These are phyloP conservation scores for Dromaius novaehollandiae DNA, from an alignment of 2,113 vertebrate species.

Conservation along the genomic window DNA sequence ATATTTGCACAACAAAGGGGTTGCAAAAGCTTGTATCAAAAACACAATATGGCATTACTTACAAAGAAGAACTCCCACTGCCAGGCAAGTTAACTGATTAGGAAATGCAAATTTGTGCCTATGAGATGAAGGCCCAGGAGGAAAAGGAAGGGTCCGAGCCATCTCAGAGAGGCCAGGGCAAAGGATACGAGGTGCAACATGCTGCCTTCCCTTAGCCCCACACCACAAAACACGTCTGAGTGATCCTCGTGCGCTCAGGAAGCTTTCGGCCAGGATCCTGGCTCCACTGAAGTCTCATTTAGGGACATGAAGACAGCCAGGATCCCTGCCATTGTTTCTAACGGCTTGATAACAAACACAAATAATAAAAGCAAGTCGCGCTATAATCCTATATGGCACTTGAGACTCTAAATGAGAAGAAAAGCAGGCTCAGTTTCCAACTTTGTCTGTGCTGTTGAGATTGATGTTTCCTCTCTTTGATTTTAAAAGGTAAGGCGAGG, in stretches of 20 bases:
- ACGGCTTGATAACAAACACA: neutral
- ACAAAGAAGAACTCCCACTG: neutral
- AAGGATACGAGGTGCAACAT: fast-evolving
- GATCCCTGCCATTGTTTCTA: neutral
- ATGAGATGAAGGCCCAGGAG: neutral
- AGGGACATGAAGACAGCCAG: neutral
- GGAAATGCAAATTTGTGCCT: neutral
- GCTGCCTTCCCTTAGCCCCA: neutral
- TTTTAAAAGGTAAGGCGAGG: neutral
- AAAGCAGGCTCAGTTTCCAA: neutral
- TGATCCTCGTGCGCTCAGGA: fast-evolving
- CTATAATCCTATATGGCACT: neutral
- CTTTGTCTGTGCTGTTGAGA: neutral
- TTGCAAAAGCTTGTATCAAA: neutral
- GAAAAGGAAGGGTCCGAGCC: neutral
- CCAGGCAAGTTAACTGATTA: neutral
- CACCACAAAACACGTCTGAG: fast-evolving
- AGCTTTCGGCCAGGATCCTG: neutral
- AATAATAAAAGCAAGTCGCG: neutral
- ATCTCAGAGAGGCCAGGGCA: neutral
- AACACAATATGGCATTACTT: neutral
- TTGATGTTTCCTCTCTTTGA: neutral
- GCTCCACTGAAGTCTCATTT: neutral
- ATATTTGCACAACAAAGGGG: slow-evolving; percentile 22
- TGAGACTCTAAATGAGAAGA: neutral